Evolutionary conservation across 1,140 invertebrate species (phyloP).

Genomic region (Elymnias hypermnestra): DNA sequence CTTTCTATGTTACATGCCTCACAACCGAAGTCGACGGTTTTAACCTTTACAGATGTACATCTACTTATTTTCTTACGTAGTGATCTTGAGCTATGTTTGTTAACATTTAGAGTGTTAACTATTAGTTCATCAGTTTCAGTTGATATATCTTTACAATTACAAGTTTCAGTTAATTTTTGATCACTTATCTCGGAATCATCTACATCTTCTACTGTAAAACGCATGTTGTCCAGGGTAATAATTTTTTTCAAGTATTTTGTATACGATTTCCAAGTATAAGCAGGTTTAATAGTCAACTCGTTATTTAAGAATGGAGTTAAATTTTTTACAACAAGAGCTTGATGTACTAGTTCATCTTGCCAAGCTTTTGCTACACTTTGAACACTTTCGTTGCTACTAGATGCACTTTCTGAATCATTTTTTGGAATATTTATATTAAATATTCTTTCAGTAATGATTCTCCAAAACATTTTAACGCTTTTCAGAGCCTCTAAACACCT

Average conservation of each 20-base stretch:
- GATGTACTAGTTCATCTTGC: constrained; percentile 46
- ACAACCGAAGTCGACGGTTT: constrained; percentile 28
- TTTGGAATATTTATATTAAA: constrained; percentile 42
- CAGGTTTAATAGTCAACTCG: not conserved
- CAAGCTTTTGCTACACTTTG: constrained; percentile 40
- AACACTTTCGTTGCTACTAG: constrained; percentile 26
- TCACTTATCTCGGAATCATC: not conserved
- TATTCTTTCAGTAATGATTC: constrained; percentile 53
- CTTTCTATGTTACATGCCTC: constrained; percentile 22
- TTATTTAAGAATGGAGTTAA: constrained; percentile 14
- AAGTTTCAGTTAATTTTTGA: not conserved
- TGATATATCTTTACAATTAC: constrained; percentile 10
- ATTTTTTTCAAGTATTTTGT: constrained; percentile 7
- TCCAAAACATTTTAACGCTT: constrained; percentile 66
- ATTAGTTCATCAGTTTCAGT: constrained; percentile 25
- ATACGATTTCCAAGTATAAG: constrained; percentile 1
- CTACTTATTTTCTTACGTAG: constrained; percentile 26
- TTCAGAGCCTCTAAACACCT: constrained; percentile 56
- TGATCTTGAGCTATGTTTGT: not conserved
- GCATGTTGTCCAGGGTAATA: not conserved
- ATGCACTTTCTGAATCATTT: constrained; percentile 19
- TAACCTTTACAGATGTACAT: constrained; percentile 28
- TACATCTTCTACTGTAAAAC: not conserved
- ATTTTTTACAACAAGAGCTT: constrained; percentile 47
- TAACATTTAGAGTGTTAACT: not conserved